phyloP scores from a whole-genome alignment of 2,797 vertebrate genomes.

The Scarus forsteni region DNA sequence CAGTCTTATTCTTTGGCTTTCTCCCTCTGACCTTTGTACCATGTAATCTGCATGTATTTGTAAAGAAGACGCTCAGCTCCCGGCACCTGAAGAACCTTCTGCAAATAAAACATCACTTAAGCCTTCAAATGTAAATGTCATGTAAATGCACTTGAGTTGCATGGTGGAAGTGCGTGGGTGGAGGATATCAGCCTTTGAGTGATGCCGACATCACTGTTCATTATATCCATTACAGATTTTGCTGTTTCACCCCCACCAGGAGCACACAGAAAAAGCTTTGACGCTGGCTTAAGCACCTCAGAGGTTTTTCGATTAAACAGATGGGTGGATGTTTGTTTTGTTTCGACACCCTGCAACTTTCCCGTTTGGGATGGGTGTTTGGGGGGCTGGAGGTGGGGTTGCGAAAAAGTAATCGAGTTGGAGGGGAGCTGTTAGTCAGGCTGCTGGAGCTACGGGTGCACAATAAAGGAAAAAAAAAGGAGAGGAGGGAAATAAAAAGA shows the following conservation, averaged over 20 bases:
- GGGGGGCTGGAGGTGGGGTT: slow-evolving; percentile 15
- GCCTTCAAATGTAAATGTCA: slow-evolving; percentile 47
- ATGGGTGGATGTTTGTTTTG: slow-evolving; percentile 76
- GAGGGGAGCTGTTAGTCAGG: slow-evolving; percentile 29
- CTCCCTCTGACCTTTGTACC: background rate
- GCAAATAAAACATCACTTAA: slow-evolving; percentile 43
- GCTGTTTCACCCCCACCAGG: slow-evolving; percentile 43
- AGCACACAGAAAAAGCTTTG: slow-evolving; percentile 42
- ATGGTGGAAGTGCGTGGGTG: slow-evolving; percentile 22
- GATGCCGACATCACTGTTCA: slow-evolving; percentile 39
- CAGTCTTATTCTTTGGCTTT: background rate
- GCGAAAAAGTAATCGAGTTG: slow-evolving; percentile 13
- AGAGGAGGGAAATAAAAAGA: slow-evolving; percentile 60
- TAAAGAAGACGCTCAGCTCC: slow-evolving; percentile 7
- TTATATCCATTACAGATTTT: slow-evolving; percentile 71
- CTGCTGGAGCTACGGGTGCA: slow-evolving; percentile 41
- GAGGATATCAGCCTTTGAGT: slow-evolving; percentile 32
- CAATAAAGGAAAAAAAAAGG: slow-evolving; percentile 31
- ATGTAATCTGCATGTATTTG: slow-evolving; percentile 22
- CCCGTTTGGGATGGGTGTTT: slow-evolving; percentile 40
- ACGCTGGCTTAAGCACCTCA: slow-evolving; percentile 62
- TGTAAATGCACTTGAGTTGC: slow-evolving; percentile 46
- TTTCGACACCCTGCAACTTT: slow-evolving; percentile 60
- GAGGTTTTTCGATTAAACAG: slow-evolving; percentile 76
- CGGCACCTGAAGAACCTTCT: slow-evolving; percentile 8